These are phyloP conservation scores for Phragmatobia fuliginosa DNA, from an alignment of 2,888 invertebrate genomes.

Conservation along the genomic window DNA sequence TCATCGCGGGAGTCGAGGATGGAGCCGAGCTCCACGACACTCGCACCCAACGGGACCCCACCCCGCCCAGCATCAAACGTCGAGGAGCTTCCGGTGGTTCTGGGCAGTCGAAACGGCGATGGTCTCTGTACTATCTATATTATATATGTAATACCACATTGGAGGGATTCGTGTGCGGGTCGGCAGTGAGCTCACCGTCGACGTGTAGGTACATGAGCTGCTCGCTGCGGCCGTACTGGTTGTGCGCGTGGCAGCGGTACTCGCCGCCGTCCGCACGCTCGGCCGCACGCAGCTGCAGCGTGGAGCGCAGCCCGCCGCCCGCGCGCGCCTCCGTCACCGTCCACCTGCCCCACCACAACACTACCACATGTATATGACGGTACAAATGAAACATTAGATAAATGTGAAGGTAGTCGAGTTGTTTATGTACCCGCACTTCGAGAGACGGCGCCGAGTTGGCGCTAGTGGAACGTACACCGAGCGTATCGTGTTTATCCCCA, in stretches of 20 bases:
- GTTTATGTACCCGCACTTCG: too few relatives aligned
- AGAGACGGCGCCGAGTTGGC: too few relatives aligned
- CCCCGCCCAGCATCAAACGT: slow-evolving; percentile 86
- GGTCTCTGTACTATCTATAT: background rate
- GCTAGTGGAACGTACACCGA: too few relatives aligned
- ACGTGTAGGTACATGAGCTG: slow-evolving; percentile 88
- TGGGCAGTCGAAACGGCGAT: slow-evolving; percentile 35
- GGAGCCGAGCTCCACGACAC: slow-evolving; percentile 80
- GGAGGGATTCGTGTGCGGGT: background rate
- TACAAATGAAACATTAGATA: too few relatives aligned
- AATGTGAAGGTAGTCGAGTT: too few relatives aligned
- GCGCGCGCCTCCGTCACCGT: slow-evolving; percentile 89
- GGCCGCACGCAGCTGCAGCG: slow-evolving; percentile 88
- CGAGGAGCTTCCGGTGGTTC: slow-evolving; percentile 90
- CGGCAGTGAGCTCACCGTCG: slow-evolving; percentile 79
- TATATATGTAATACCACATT: background rate
- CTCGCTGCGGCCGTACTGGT: slow-evolving; percentile 89
- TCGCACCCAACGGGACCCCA: slow-evolving; percentile 87
- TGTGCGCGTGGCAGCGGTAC: slow-evolving; percentile 90
- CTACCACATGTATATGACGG: too few relatives aligned
- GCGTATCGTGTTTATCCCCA: too few relatives aligned
- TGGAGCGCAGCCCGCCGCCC: slow-evolving; percentile 89
- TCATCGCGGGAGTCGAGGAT: slow-evolving; percentile 18
- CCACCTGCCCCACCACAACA: slow-evolving; percentile 66
- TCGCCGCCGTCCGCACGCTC: slow-evolving; percentile 90